Conservation (phyloP, 1,140 invertebrate species). For the Drosophila pachea region DNA sequence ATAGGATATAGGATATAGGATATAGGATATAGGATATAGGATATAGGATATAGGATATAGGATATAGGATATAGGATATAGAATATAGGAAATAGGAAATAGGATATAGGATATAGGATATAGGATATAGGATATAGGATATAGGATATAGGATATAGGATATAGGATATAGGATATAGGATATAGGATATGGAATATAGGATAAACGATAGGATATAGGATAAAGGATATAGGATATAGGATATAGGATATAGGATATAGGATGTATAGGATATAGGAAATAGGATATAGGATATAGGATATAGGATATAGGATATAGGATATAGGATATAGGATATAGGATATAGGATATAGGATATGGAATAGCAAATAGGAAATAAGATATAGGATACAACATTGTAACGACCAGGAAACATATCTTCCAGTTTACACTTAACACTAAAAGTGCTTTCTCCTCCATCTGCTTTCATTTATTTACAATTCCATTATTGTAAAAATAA, state of each 20-base stretch:
- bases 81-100: too few relatives aligned
- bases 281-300: neutral
- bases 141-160: neutral
- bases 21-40: too few relatives aligned
- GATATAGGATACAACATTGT: neutral
- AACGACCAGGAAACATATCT: slow-evolving; percentile 1
- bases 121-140: neutral
- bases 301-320: neutral
- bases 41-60: too few relatives aligned
- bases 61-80: too few relatives aligned
- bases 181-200: neutral
- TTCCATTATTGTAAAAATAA: neutral
- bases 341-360: neutral
- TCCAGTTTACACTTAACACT: slow-evolving; percentile 31
- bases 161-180: neutral
- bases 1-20: too few relatives aligned
- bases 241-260: neutral
- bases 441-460: slow-evolving; percentile 11
- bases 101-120: neutral
- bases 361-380: neutral
- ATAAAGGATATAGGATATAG: neutral
- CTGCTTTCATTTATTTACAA: neutral
- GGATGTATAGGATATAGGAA: neutral
- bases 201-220: neutral
- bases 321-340: neutral